These are phyloP conservation scores for Catharus minimus DNA, from an alignment of 2,113 vertebrate genomes.

Conservation along the genomic window DNA sequence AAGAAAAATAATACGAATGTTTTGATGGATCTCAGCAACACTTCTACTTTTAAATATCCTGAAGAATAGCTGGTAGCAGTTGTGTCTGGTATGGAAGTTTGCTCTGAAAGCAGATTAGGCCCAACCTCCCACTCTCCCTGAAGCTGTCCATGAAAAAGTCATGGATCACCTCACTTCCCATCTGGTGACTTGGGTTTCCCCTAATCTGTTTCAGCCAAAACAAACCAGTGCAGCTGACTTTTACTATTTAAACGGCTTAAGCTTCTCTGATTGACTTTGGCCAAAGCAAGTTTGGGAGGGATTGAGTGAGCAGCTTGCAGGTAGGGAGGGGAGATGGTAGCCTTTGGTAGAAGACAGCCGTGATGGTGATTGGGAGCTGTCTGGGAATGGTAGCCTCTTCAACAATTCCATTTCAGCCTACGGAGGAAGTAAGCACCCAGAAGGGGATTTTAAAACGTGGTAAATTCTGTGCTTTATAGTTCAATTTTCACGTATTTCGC, in stretches of 20 bases:
- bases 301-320: neutral
- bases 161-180: neutral
- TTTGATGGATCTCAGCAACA: neutral
- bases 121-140: neutral
- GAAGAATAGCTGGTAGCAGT: neutral
- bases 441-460: neutral
- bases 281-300: neutral
- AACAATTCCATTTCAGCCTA: neutral
- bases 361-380: neutral
- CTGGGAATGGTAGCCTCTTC: neutral
- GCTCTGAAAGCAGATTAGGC: neutral
- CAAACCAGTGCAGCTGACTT: neutral
- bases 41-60: neutral
- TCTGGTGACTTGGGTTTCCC: conserved; percentile 7
- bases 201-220: neutral
- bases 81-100: neutral
- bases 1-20: neutral
- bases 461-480: neutral
- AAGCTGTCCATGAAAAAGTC: neutral
- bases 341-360: neutral
- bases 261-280: neutral
- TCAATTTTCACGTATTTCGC: conserved; percentile 6
- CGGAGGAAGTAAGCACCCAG: neutral
- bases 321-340: neutral
- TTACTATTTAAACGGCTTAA: conserved; percentile 21